Percentiles rank a stretch among this genome's conserved stretches.
Conservation (phyloP, 2,888 invertebrate species). For the Drosophila sordidapex region DNA sequence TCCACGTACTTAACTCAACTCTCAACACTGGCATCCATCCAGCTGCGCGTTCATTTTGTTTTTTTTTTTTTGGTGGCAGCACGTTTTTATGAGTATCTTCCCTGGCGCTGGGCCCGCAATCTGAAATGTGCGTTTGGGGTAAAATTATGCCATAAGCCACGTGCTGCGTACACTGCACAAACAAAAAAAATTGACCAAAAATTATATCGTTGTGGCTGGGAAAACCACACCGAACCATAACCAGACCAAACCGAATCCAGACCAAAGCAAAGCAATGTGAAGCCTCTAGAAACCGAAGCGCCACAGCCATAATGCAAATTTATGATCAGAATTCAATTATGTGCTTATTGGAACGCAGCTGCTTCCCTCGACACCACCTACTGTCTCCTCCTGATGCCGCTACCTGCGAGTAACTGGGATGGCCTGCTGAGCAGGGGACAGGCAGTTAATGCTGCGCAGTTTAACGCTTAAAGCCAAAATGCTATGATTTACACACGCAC, state of each 20-base stretch:
- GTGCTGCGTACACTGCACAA: slow-evolving; percentile 52
- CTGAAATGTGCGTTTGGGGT: slow-evolving; percentile 76
- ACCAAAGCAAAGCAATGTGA: slow-evolving; percentile 39
- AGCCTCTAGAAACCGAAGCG: slow-evolving; percentile 67
- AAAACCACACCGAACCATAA: slow-evolving; percentile 40
- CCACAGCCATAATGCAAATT: slow-evolving; percentile 75
- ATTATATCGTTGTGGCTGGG: slow-evolving; percentile 48
- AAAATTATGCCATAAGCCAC: slow-evolving; percentile 77
- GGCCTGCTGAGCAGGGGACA: slow-evolving; percentile 37
- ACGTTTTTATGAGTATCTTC: slow-evolving; percentile 74
- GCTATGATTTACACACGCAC: slow-evolving; percentile 69
- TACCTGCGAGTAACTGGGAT: slow-evolving; percentile 48
- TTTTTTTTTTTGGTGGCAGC: slow-evolving; percentile 35
- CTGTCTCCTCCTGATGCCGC: neutral
- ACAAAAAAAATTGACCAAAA: slow-evolving; percentile 35
- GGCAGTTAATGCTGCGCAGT: slow-evolving; percentile 75
- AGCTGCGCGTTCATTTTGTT: slow-evolving; percentile 28
- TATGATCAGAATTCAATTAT: slow-evolving; percentile 81
- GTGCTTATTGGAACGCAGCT: slow-evolving; percentile 82
- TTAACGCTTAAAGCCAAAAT: slow-evolving; percentile 80
- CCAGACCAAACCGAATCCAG: slow-evolving; percentile 17
- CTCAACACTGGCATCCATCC: slow-evolving; percentile 34
- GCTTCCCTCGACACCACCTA: slow-evolving; percentile 28
- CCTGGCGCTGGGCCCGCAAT: slow-evolving; percentile 40
- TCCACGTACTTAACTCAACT: neutral